These are phyloP conservation scores for Stictocephala bisonia DNA, from an alignment of 2,888 invertebrate genomes.

Conservation along the genomic window DNA sequence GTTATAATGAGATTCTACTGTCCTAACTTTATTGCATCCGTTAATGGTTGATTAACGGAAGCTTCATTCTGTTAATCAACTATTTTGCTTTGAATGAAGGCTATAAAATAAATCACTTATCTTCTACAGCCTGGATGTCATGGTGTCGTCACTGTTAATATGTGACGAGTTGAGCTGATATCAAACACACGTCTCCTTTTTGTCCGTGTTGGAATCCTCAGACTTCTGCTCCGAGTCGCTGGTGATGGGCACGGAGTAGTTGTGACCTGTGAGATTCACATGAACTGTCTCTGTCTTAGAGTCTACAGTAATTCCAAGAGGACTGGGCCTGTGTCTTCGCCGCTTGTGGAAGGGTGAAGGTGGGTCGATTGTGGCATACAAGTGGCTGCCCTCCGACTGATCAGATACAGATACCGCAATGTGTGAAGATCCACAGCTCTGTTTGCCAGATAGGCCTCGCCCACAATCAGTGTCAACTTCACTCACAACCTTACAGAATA, in stretches of 20 bases:
- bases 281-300: constrained; percentile 18
- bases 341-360: constrained; percentile 36
- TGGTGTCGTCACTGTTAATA: constrained; percentile 30
- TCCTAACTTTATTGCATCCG: too few relatives aligned
- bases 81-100: too few relatives aligned
- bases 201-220: constrained; percentile 34
- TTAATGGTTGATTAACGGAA: too few relatives aligned
- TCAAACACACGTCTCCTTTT: constrained; percentile 41
- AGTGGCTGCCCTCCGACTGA: constrained; percentile 49
- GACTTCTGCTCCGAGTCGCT: constrained; percentile 40
- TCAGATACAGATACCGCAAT: constrained; percentile 44
- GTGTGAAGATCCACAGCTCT: constrained; percentile 55
- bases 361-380: constrained; percentile 55
- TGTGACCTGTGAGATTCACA: not conserved
- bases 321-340: constrained; percentile 36
- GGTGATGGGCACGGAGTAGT: constrained; percentile 28
- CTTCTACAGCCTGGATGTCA: constrained; percentile 38
- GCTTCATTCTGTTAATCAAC: too few relatives aligned
- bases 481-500: too few relatives aligned
- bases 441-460: constrained; percentile 56
- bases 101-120: too few relatives aligned
- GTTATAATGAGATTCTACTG: too few relatives aligned
- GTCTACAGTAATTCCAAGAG: constrained; percentile 22
- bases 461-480: constrained; percentile 54
- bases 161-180: constrained; percentile 29